phyloP scores from a whole-genome alignment of 2,797 vertebrate species.

The Enteromius treurensis region DNA sequence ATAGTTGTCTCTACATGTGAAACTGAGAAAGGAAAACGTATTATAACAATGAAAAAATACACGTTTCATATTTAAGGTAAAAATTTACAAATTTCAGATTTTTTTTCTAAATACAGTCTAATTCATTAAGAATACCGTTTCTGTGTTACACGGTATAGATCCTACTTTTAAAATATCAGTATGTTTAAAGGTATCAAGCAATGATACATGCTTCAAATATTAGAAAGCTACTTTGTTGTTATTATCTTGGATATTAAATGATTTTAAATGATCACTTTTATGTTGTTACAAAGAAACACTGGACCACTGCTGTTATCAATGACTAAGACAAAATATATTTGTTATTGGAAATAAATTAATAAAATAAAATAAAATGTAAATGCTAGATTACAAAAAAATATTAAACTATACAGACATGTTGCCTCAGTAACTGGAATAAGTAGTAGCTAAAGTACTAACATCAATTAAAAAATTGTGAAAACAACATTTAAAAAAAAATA shows the following conservation, averaged over 20 bases:
- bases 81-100: background rate
- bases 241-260: background rate
- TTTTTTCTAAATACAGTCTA: background rate
- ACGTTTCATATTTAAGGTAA: background rate
- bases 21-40: background rate
- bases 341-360: background rate
- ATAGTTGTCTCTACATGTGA: background rate
- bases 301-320: background rate
- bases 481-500: too few species aligned
- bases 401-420: background rate
- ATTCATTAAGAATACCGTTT: background rate
- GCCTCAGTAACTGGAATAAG: background rate
- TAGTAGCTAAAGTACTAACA: background rate
- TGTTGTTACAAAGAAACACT: background rate
- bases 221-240: background rate
- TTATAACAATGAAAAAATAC: background rate
- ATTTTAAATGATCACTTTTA: background rate
- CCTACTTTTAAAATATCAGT: background rate
- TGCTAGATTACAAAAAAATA: background rate
- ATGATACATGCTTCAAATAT: background rate
- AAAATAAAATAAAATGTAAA: background rate
- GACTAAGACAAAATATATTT: background rate
- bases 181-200: background rate
- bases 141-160: background rate
- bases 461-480: too few species aligned